These are phyloP conservation scores for Megamerina dolium DNA, from an alignment of 2,888 invertebrate species.

Conservation along the genomic window DNA sequence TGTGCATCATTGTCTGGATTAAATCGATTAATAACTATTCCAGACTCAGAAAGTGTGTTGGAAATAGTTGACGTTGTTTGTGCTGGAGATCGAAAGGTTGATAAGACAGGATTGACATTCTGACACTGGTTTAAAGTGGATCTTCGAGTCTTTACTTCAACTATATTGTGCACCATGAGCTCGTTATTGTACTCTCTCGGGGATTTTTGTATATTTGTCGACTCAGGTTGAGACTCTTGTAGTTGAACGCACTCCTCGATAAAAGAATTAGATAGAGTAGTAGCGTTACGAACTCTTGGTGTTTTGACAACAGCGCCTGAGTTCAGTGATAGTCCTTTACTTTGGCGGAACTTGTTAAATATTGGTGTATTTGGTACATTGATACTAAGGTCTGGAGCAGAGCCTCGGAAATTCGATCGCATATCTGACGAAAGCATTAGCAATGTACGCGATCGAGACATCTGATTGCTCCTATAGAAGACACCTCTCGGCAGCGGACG, in stretches of 20 bases:
- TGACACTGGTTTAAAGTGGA: no score
- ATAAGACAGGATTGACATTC: conserved; percentile 30
- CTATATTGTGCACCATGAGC: no score
- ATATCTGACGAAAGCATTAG: conserved; percentile 47
- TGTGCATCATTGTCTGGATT: conserved; percentile 1
- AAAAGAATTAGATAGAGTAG: background rate
- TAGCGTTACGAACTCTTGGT: conserved; percentile 13
- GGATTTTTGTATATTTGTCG: background rate
- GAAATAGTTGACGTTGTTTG: background rate
- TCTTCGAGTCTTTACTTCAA: no score
- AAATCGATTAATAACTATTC: conserved; percentile 32
- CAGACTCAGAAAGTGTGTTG: conserved; percentile 15
- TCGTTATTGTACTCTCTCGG: no score
- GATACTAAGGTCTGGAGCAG: conserved; percentile 46
- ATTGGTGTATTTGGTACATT: conserved; percentile 46
- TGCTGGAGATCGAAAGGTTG: conserved; percentile 30
- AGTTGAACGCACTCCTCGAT: background rate
- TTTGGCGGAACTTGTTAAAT: no score
- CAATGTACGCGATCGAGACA: conserved; percentile 56
- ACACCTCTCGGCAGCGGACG: conserved; percentile 40
- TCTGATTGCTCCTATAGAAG: conserved; percentile 51
- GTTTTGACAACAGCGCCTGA: conserved; percentile 21
- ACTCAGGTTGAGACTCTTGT: background rate
- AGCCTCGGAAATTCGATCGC: conserved; percentile 39
- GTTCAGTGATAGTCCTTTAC: no score